Base-by-base conservation (phyloP, 2,113 vertebrate genomes). In the Gracilinanus agilis region DNA sequence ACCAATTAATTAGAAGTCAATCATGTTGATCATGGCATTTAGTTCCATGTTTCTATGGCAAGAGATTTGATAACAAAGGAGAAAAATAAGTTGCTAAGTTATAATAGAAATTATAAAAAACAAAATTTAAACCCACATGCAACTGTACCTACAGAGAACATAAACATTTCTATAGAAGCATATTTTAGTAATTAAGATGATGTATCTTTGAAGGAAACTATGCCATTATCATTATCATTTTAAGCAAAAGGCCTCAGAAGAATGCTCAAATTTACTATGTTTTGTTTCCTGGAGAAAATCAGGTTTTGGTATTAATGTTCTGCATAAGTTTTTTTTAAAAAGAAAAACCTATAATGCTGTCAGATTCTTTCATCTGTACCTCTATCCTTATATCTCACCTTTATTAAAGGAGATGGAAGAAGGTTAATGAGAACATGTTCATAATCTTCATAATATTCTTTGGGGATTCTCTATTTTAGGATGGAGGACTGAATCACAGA, bases 101-200 rank as follows among this genome's bases (percentile, higher is more conserved):
- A 67, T 2, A 11, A 23, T 92, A 83, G 40, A 61, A 3, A 29
- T 88, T 25, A 16, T 53, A 94, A 83, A 21, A n/a, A 90, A 92
- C 2, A 3, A 56, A 92, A 67, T 88, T 91, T n/a, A 88, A 89
- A 91, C 83, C 29, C 34, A 91, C 56, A 29, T 0, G 5, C 75
- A 44, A 54, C 53, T 58, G 58, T 24, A 91, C 54, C 54, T 44
- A 67, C 0, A 23, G 44, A 40, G 34, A 40, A 9, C 19, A 91
- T 44, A 56, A 67, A 94, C 40, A 93, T 44, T 94, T 92, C 89
- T 93, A 34, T 24, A 40, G 10, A 55, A 96, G 93, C 27, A 55
- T 61, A 88, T 55, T 88, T 94, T 90, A 12, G 21, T 90, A 94
- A 89, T 89, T 92, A 97, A 96, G 94, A 90, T 34, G 91, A 93